Base-by-base conservation (phyloP, 2,113 vertebrate genomes). In the Bostrychus sinensis region DNA sequence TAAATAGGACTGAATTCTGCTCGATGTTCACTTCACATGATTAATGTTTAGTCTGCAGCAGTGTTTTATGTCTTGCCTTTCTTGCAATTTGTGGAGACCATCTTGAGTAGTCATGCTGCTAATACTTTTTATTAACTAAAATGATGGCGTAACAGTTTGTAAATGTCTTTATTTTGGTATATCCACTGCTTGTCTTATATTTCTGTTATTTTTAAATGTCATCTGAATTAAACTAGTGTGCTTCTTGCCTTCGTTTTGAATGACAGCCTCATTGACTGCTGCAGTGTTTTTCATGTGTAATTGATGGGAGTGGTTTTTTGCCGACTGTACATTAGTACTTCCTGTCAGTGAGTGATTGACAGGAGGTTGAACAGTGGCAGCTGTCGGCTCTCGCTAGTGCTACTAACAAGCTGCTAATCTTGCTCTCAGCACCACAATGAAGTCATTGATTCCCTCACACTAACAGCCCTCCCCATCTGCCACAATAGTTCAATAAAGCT, bases 371-470 rank as follows among this genome's bases (percentile, higher is more conserved):
- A 80, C 46, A 17, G 63, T 50, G 77, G 81, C 89, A 89, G 87
- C 86, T 89, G 88, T 82, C 81, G 74, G 85, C 72, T 53, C 69
- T 87, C 82, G 75, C 80, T 76, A 66, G 59, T 66, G 79, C 83
- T 89, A 78, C 83, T 89, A 89, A 90, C 86, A 68, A 85, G 80
- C 90, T 83, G 75, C 83, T 91, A 88, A 90, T 92, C 89, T 89
- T 67, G 74, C 56, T 58, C 70, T 73, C 79, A 66, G 66, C 74
- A 72, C 71, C 65, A 88, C 86, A 91, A 88, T 89, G 79, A 82
- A 75, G 85, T 84, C 84, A 89, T 89, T 87, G 88, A 91, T 86
- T 82, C 77, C 65, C 61, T 66, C 59, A 76, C 62, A 71, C 76
- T 57, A 67, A 79, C 56, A 23, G 46, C 75, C n/a, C 65, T 53